Base-by-base conservation (phyloP, 2,113 vertebrate genomes). In the Scomber japonicus region DNA sequence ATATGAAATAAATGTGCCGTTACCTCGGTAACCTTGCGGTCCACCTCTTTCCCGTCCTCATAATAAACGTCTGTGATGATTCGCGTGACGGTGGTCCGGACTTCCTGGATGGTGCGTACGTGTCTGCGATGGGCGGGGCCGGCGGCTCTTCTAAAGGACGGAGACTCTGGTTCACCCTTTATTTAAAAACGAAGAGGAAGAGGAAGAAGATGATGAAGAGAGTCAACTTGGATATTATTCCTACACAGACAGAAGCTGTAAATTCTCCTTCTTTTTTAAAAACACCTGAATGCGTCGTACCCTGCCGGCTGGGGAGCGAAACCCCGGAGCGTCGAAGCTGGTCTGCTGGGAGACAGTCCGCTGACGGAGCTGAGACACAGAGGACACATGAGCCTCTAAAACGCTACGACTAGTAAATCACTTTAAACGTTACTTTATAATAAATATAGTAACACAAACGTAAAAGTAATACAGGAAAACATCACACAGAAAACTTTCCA, bases 1-100 rank as follows among this genome's bases (percentile, higher is more conserved):
- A 68, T 21, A 40, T 54, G 0, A 21, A 15, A 2, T 11, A 21
- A 40, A 44, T 17, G 4, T 16, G 30, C 19, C 1, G 71, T 90
- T 90, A 98, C 98, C 96, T 99, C 96, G 0, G 95, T 94, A 0
- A 98, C 96, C 78, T 96, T 98, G 21, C 98, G 96, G 0, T 99
- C 96, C 92, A 99, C 97, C 88, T 99, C 98, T 48, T 93, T 94
- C 1, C 97, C 98, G 0, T 98, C 96, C 79, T 97, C 78, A 8
- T 98, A 99, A 88, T 97, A 98, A 0, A 99, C 96, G 4, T 99
- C 98, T 0, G 98, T 99, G 71, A 97, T 98, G 70, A 98, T 94
- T 1, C 98, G 96, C 0, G 97, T 99, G 45, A 99, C 86, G 0
- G 97, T 95, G 0, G 98, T 99, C 27, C 97, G 96, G 50, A 99